These are phyloP conservation scores for Apostichopus japonicus DNA, from an alignment of 35 echinoderm and acorn worm genomes.

Conservation along the genomic window DNA sequence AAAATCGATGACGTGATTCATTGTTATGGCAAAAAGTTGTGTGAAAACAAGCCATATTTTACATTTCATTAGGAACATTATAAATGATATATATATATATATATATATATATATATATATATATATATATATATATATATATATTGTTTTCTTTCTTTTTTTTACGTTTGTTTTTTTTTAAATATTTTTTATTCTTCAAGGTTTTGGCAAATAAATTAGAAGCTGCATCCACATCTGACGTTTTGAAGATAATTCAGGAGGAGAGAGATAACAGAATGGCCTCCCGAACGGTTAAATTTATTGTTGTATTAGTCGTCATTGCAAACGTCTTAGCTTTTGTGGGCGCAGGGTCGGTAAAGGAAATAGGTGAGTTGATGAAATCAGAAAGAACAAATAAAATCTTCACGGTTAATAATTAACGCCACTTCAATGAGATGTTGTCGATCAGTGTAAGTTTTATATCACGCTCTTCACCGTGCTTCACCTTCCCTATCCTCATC, in stretches of 20 bases:
- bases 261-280: not conserved
- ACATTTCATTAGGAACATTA: too few species aligned
- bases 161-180: not conserved
- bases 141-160: not conserved
- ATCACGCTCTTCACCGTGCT: too few species aligned
- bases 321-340: conserved; percentile 33
- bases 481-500: too few species aligned
- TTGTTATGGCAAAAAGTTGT: too few species aligned
- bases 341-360: not conserved
- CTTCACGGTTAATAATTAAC: not conserved
- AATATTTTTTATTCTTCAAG: not conserved
- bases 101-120: too few species aligned
- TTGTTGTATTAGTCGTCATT: conserved; percentile 26
- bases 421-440: too few species aligned
- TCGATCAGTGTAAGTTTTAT: too few species aligned
- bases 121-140: too few species aligned
- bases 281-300: not conserved
- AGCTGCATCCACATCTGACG: not conserved
- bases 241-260: not conserved
- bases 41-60: too few species aligned
- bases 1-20: too few species aligned
- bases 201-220: not conserved
- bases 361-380: not conserved
- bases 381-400: not conserved
- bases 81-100: too few species aligned